Evolutionary conservation across 2,797 vertebrate genomes (phyloP).

Genomic region (Natrix natrix): DNA sequence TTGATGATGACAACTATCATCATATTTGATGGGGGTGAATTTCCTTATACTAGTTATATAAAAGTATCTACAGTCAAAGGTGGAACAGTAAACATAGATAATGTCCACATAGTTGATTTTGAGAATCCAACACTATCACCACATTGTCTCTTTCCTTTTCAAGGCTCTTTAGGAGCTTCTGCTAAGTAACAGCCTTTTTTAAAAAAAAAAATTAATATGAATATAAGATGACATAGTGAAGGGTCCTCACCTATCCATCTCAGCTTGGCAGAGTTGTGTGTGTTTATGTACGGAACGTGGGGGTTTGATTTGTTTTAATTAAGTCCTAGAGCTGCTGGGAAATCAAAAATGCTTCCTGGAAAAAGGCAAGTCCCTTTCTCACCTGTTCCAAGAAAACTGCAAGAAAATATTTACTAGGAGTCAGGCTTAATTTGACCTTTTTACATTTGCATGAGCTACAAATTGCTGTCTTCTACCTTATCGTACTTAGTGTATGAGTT

Average conservation of each 20-base stretch:
- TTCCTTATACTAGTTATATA: not conserved
- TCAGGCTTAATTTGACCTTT: not conserved
- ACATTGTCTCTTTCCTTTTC: not conserved
- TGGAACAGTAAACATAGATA: not conserved
- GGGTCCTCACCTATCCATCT: not conserved
- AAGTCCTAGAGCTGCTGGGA: not conserved
- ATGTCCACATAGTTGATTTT: not conserved
- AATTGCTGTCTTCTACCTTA: not conserved
- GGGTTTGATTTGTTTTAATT: not conserved
- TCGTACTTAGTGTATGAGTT: not conserved
- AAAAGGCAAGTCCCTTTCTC: not conserved
- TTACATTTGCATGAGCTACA: not conserved
- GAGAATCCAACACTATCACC: not conserved
- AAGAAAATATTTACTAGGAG: not conserved
- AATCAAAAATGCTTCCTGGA: not conserved
- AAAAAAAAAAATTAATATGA: not conserved
- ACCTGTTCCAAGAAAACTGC: not conserved
- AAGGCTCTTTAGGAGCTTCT: not conserved
- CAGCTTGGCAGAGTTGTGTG: not conserved
- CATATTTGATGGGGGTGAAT: not conserved
- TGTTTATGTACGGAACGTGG: not conserved
- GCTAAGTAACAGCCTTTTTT: not conserved
- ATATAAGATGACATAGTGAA: not conserved
- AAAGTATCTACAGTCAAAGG: not conserved
- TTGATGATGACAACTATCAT: not conserved